Base-by-base conservation (phyloP, 2,113 vertebrate genomes). In the Centropus unirufus region DNA sequence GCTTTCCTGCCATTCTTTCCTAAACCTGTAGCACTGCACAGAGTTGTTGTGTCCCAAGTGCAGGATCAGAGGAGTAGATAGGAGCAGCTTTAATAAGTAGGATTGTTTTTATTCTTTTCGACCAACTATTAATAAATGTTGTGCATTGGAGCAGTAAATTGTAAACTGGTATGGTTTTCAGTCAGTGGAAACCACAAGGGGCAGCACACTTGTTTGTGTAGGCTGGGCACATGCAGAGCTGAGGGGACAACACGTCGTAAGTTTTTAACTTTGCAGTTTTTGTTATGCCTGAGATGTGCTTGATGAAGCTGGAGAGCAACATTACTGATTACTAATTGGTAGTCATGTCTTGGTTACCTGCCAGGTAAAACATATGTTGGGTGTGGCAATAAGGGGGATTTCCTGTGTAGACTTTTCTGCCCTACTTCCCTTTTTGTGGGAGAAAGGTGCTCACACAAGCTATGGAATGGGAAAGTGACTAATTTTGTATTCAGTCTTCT, bases 351-450 rank as follows among this genome's bases (percentile, higher is more conserved):
- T 59, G 42, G 34, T 82, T 70, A 34, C 22, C 17, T 49, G 30
- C 14, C 34, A n/a, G 29, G 20, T 62, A 39, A 26, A 87, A 44
- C 0, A 0, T 10, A 0, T 54, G 6, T 44, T 52, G 14, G 9
- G 8, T 75, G 54, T 59, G 39, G 22, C 1, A 3, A 36, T 30
- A 13, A 30, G 26, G 21, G 70, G 26, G 72, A 29, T 83, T 68
- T 52, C 34, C 70, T 5, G 0, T 62, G 9, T 34, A 49, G 42
- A 14, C 22, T 87, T 80, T 94, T 72, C 55, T 68, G 26, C 15
- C 22, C 12, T 79, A 1, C 18, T 13, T 44, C 0, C 68, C 26
- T 4, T 49, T 92, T 32, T 14, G 49, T 69, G 32, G 30, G 70
- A 62, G 21, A 67, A 3, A 17, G 22, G 32, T 47, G 79, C 88